phyloP scores from a whole-genome alignment of 2,797 vertebrate genomes.

The Esox masquinongy region DNA sequence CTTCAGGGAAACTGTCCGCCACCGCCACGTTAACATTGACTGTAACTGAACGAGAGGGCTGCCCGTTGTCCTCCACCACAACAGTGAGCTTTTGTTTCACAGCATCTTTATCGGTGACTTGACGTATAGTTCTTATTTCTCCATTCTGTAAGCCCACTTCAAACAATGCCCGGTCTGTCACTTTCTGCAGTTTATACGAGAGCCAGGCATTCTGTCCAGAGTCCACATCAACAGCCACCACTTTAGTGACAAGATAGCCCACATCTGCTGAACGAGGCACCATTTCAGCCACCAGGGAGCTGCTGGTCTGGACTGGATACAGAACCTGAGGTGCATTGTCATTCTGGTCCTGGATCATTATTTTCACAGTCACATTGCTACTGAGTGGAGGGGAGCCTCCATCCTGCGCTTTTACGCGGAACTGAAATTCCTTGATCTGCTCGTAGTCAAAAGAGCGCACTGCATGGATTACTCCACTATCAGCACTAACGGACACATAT shows the following conservation, averaged over 20 bases:
- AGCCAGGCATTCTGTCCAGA: constrained; percentile 81
- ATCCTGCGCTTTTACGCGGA: constrained; percentile 67
- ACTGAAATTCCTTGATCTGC: constrained; percentile 47
- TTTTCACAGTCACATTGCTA: too few relatives aligned
- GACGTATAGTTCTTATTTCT: constrained; percentile 63
- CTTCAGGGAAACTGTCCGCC: constrained; percentile 12
- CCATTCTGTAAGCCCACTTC: constrained; percentile 70
- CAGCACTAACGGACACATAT: too few relatives aligned
- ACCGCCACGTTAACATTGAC: constrained; percentile 62
- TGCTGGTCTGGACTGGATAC: constrained; percentile 41
- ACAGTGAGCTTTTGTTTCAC: constrained; percentile 67
- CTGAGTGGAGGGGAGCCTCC: constrained; percentile 49
- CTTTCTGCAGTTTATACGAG: constrained; percentile 76
- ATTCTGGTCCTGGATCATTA: too few relatives aligned
- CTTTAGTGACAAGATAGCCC: constrained; percentile 78
- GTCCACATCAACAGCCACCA: constrained; percentile 77
- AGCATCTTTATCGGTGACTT: constrained; percentile 60
- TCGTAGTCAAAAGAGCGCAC: not conserved
- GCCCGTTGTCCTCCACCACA: constrained; percentile 77
- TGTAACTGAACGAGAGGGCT: constrained; percentile 74
- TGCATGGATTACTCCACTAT: too few relatives aligned
- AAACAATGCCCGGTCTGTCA: constrained; percentile 69
- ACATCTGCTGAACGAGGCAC: constrained; percentile 76
- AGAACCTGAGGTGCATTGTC: not conserved
- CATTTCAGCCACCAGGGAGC: constrained; percentile 69